phyloP scores from a whole-genome alignment of 1,140 invertebrate genomes.

The Drosophila ironensis region DNA sequence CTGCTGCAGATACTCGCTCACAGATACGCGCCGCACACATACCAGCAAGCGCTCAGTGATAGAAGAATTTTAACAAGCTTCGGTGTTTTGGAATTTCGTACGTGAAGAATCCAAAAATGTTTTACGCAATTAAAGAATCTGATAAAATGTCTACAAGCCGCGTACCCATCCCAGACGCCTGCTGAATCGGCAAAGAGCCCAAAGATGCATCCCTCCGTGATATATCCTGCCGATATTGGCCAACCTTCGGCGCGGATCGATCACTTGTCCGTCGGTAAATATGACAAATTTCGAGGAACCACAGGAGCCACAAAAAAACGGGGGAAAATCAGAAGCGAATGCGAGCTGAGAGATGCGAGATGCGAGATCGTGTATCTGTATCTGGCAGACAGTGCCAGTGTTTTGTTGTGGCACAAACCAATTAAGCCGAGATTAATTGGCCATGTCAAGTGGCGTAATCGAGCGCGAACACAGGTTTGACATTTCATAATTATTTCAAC shows the following conservation, averaged over 20 bases:
- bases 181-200: constrained; percentile 22
- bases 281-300: constrained; percentile 69
- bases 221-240: constrained; percentile 3
- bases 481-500: constrained; percentile 80
- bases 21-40: constrained; percentile 13
- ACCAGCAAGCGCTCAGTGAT: constrained; percentile 43
- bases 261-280: constrained; percentile 68
- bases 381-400: constrained; percentile 17
- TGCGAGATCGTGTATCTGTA: constrained; percentile 11
- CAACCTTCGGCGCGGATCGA: constrained; percentile 61
- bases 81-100: constrained; percentile 79
- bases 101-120: constrained; percentile 81
- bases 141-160: constrained; percentile 77
- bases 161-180: not conserved
- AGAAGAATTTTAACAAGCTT: constrained; percentile 80
- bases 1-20: not conserved
- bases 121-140: constrained; percentile 81
- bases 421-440: constrained; percentile 80
- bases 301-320: constrained; percentile 21
- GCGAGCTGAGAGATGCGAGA: constrained; percentile 2
- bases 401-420: constrained; percentile 75
- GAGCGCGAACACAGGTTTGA: constrained; percentile 80
- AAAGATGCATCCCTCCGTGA: not conserved
- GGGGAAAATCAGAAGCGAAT: constrained; percentile 66
- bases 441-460: constrained; percentile 80